Percentiles rank a stretch among this genome's conserved stretches.
Evolutionary conservation across 1,140 invertebrate species (phyloP).

Genomic region (Macrocentrus cingulum): DNA sequence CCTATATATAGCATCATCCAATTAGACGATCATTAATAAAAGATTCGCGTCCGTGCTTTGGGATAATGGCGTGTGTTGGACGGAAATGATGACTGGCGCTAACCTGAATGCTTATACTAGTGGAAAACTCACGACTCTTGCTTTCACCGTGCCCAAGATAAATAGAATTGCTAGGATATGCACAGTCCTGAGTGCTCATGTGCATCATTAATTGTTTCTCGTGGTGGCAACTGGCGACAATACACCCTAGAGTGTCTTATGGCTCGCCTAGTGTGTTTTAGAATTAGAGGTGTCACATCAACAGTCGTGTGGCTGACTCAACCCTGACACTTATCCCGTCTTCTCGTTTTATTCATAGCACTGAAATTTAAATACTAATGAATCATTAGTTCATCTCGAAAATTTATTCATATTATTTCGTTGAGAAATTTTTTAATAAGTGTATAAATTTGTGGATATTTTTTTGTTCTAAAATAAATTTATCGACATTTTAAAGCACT

Average conservation of each 20-base stretch:
- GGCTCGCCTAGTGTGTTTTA: too few species aligned
- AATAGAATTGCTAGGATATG: conserved; percentile 33
- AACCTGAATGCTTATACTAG: conserved; percentile 3
- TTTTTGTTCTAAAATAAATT: too few species aligned
- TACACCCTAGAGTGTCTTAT: not conserved
- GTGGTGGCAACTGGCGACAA: not conserved
- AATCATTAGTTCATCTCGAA: too few species aligned
- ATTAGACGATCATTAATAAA: conserved; percentile 52
- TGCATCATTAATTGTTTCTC: conserved; percentile 14
- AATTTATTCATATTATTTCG: too few species aligned
- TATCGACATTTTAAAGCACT: too few species aligned
- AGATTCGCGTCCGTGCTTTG: conserved; percentile 36
- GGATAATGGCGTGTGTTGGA: conserved; percentile 41
- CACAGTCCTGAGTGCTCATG: conserved; percentile 23
- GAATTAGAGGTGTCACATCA: too few species aligned
- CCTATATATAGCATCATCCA: conserved; percentile 37
- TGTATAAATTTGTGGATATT: too few species aligned
- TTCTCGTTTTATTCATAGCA: too few species aligned
- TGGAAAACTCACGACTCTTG: conserved; percentile 24
- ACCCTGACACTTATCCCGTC: too few species aligned
- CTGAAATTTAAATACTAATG: too few species aligned
- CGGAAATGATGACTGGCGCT: conserved; percentile 16
- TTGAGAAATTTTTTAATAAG: too few species aligned
- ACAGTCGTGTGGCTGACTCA: too few species aligned
- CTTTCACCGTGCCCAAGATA: conserved; percentile 31